phyloP scores from a whole-genome alignment of 2,888 invertebrate genomes.

The Apamea crenata region DNA sequence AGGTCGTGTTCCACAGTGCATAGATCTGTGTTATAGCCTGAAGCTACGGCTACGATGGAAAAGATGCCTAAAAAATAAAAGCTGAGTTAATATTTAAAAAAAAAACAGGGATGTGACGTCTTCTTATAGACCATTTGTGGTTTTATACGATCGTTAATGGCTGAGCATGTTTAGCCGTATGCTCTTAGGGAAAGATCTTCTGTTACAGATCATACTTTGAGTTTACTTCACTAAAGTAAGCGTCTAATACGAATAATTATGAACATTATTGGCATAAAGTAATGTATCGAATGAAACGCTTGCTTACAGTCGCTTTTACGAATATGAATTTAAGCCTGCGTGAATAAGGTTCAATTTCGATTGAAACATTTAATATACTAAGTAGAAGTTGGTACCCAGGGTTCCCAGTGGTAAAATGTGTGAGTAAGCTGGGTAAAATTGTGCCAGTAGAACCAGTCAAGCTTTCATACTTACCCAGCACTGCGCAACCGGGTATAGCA shows the following conservation, averaged over 20 bases:
- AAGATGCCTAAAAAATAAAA: slow-evolving; percentile 49
- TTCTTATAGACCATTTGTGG: background rate
- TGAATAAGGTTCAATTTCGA: background rate
- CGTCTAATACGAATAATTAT: background rate
- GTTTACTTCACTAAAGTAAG: background rate
- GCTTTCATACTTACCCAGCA: background rate
- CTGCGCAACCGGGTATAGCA: background rate
- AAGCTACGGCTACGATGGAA: background rate
- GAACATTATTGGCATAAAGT: background rate
- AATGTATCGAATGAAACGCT: background rate
- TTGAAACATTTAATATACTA: too few species aligned
- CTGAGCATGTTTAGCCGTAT: background rate
- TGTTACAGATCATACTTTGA: background rate
- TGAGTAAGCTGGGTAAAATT: background rate
- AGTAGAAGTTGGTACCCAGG: too few species aligned
- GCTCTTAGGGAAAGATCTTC: background rate
- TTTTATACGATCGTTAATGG: background rate
- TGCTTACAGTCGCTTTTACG: background rate
- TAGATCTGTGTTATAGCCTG: slow-evolving; percentile 21
- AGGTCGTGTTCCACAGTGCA: slow-evolving; percentile 6
- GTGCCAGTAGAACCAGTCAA: background rate
- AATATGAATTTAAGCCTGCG: background rate
- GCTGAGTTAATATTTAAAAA: background rate
- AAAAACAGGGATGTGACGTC: too few species aligned
- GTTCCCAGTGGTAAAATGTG: background rate